A percentile compares a stretch with the other conserved stretches of the same genome.
phyloP scores from a whole-genome alignment of 2,888 invertebrate species.

The Lycaena phlaeas region DNA sequence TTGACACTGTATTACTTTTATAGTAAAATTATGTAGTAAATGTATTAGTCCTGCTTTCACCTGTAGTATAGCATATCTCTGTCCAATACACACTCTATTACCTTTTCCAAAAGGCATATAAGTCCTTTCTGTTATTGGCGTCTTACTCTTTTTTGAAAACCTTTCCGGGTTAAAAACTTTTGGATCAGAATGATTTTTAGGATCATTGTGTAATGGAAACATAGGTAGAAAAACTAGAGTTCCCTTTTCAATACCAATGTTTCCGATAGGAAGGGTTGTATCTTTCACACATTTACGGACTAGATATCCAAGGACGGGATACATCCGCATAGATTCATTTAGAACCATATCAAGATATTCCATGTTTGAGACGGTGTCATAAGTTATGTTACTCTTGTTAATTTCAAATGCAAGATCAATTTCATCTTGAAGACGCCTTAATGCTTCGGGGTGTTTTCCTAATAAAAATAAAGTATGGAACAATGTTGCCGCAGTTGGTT shows the following conservation, averaged over 20 bases:
- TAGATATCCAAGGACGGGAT: slow-evolving; percentile 38
- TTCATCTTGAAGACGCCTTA: slow-evolving; percentile 43
- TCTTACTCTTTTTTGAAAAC: slow-evolving; percentile 27
- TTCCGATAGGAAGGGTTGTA: slow-evolving; percentile 38
- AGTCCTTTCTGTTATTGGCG: too few species aligned
- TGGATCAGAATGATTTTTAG: slow-evolving; percentile 50
- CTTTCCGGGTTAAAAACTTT: slow-evolving; percentile 53
- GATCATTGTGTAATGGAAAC: slow-evolving; percentile 48
- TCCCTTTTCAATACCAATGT: slow-evolving; percentile 39
- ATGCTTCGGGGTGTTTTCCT: slow-evolving; percentile 39
- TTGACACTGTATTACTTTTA: slow-evolving; percentile 24
- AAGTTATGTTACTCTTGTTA: slow-evolving; percentile 31
- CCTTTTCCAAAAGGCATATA: slow-evolving; percentile 61
- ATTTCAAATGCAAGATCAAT: slow-evolving; percentile 37
- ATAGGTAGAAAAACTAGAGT: slow-evolving; percentile 36
- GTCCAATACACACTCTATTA: slow-evolving; percentile 51
- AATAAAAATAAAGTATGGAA: slow-evolving; percentile 45
- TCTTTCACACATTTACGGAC: slow-evolving; percentile 32
- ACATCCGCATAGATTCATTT: slow-evolving; percentile 38
- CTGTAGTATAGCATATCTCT: slow-evolving; percentile 32
- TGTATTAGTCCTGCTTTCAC: slow-evolving; percentile 29
- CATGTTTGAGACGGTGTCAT: slow-evolving; percentile 37
- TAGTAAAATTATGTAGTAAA: slow-evolving; percentile 28
- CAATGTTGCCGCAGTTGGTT: slow-evolving; percentile 49
- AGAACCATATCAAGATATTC: slow-evolving; percentile 50